Evolutionary conservation across 2,888 invertebrate species (phyloP).

Genomic region (Athetis lepigone): DNA sequence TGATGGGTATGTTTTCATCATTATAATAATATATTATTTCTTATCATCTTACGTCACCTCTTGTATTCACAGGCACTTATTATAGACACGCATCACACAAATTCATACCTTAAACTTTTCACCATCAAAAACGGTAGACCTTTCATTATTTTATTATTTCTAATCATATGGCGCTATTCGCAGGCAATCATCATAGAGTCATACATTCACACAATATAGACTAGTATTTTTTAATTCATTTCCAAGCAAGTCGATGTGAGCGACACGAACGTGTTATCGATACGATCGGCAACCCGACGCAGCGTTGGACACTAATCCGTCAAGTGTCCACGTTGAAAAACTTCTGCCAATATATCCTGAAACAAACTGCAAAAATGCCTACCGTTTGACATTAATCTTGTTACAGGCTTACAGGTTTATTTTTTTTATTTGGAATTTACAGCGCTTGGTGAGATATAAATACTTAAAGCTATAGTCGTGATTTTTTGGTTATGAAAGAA

Average conservation of each 20-base stretch:
- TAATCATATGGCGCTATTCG: too few relatives aligned
- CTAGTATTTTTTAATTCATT: slow-evolving; percentile 22
- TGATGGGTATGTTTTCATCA: too few relatives aligned
- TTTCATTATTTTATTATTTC: too few relatives aligned
- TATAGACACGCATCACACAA: background rate
- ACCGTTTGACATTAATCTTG: slow-evolving; percentile 51
- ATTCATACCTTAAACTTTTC: too few relatives aligned
- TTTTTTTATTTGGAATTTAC: slow-evolving; percentile 17
- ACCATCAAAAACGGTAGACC: too few relatives aligned
- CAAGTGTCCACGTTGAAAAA: slow-evolving; percentile 45
- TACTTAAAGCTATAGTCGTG: background rate
- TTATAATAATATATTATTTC: too few relatives aligned
- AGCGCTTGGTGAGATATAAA: background rate
- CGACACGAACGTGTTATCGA: slow-evolving; percentile 46
- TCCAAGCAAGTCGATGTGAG: slow-evolving; percentile 32
- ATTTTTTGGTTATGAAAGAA: background rate
- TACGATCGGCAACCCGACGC: slow-evolving; percentile 23
- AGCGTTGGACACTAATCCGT: slow-evolving; percentile 48
- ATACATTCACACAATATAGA: too few relatives aligned
- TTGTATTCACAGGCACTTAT: background rate
- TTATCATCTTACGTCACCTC: background rate
- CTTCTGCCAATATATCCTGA: slow-evolving; percentile 31
- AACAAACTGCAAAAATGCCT: slow-evolving; percentile 39
- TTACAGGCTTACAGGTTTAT: slow-evolving; percentile 9
- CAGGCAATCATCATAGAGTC: too few relatives aligned